Evolutionary conservation across 2,888 invertebrate species (phyloP).

Genomic region (Ceramica pisi): DNA sequence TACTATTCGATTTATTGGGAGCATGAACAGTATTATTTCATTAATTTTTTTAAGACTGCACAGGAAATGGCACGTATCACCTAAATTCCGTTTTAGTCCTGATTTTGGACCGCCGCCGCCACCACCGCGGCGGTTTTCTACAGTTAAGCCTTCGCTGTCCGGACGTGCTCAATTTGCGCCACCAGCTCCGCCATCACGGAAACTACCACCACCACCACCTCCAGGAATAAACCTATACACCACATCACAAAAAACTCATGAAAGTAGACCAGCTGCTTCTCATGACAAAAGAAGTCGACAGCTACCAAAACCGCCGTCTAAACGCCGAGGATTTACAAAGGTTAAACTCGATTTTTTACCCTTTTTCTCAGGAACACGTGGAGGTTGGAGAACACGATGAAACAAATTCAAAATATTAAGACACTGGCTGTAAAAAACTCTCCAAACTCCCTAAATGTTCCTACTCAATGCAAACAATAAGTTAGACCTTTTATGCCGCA

Average conservation of each 20-base stretch:
- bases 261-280: not conserved
- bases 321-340: conserved; percentile 16
- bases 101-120: not conserved
- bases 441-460: no score
- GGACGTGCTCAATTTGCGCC: not conserved
- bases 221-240: not conserved
- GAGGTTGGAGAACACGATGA: not conserved
- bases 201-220: conserved; percentile 27
- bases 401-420: not conserved
- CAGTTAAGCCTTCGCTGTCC: not conserved
- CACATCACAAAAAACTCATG: not conserved
- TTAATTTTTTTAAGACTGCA: not conserved
- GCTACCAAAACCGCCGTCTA: conserved; percentile 2
- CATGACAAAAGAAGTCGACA: conserved; percentile 8
- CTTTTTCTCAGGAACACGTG: not conserved
- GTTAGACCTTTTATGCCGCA: no score
- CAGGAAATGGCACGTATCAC: not conserved
- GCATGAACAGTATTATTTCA: not conserved
- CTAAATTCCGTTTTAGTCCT: not conserved
- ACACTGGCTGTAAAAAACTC: not conserved
- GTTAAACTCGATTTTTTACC: conserved; percentile 4
- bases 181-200: not conserved
- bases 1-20: not conserved
- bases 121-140: conserved; percentile 1
- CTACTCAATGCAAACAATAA: no score